A percentile compares a stretch with the other conserved stretches of the same genome.
Evolutionary conservation across 2,797 vertebrate genomes (phyloP).

Genomic region (Echeneis naucrates): DNA sequence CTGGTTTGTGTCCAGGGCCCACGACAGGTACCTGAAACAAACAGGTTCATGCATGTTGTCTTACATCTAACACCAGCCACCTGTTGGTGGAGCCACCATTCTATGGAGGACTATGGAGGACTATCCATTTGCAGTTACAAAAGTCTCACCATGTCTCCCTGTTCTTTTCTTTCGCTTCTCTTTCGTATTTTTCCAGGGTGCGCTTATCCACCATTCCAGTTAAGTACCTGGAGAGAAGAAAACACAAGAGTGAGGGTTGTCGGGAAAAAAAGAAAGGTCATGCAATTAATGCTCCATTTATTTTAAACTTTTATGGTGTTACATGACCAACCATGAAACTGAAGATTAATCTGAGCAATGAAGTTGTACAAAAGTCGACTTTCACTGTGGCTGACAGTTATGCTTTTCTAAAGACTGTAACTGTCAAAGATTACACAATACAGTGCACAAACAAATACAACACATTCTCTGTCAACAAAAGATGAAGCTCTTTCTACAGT

Average conservation of each 20-base stretch:
- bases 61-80: background rate
- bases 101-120: too few species aligned
- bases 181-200: constrained; percentile 98
- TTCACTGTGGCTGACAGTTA: background rate
- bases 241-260: background rate
- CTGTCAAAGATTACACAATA: background rate
- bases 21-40: constrained; percentile 93
- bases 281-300: background rate
- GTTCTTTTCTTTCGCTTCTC: constrained; percentile 99
- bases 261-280: background rate
- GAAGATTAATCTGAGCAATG: constrained; percentile 1
- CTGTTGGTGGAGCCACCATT: too few species aligned
- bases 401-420: background rate
- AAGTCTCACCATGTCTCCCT: constrained; percentile 96
- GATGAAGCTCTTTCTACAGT: background rate
- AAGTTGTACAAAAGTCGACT: background rate
- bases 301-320: background rate
- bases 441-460: background rate
- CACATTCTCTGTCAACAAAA: too few species aligned
- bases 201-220: constrained; percentile 99
- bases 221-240: constrained; percentile 88
- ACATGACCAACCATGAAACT: background rate
- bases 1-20: constrained; percentile 99
- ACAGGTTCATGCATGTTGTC: background rate
- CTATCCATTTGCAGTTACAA: background rate